Base-by-base conservation (phyloP, 2,797 vertebrate genomes). In the Muscicapa comitata region DNA sequence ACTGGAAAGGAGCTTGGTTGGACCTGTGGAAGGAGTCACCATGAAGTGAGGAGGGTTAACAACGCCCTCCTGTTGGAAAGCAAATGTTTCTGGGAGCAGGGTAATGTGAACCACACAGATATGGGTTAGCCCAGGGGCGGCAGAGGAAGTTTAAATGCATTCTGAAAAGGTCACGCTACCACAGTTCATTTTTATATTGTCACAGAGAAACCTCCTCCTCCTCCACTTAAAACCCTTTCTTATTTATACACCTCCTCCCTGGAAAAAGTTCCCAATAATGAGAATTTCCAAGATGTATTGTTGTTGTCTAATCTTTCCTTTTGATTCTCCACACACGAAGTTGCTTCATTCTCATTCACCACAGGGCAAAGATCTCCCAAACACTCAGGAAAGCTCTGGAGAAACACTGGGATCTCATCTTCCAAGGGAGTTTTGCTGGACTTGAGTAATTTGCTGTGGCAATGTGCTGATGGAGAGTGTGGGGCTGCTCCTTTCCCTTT, bases 81-180 rank as follows among this genome's bases (percentile, higher is more conserved):
- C 79, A 81, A 95, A 93, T 38, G 35, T 6, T 90, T 57, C 90
- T 90, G 80, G 70, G 86, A 72, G 79, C 53, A 72, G 92, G 62
- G 40, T 45, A 78, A 95, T 4, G 86, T 90, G 95, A 97, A 94
- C 95, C 95, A 76, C 91, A 33, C 54, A 95, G 95, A 93, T 89
- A 94, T 7, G 76, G 87, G 80, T 78, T 37, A 75, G 95, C 90
- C 91, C 62, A 47, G 63, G 11, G 65, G 21, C 73, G 58, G 9
- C 71, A 62, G 76, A 62, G 95, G 87, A 92, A 96, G 94, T 96
- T 96, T 73, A 92, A 95, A 38, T 85, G 35, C 82, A 43, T 75
- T 90, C 38, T 67, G 47, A 16, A 92, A 91, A 91, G 68, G 68
- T 88, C 86, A 57, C 0, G 1, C 51, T 70, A 33, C 86, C 24